phyloP scores from a whole-genome alignment of 1,140 invertebrate species.

The Tetramorium simillimum region DNA sequence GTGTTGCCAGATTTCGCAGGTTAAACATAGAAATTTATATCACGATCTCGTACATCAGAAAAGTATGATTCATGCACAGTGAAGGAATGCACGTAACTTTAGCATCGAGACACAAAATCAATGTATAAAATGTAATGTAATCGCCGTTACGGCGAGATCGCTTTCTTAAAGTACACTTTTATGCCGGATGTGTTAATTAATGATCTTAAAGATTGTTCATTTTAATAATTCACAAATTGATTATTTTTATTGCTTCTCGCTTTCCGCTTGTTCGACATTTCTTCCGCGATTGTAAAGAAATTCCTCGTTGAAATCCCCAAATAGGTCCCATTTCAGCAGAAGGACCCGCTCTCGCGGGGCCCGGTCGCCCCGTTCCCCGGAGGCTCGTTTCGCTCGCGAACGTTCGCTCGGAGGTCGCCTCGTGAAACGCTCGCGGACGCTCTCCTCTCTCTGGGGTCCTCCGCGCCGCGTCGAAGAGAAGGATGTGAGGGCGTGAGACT shows the following conservation, averaged over 20 bases:
- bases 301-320: background rate
- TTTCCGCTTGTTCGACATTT: background rate
- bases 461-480: constrained; percentile 74
- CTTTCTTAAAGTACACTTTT: background rate
- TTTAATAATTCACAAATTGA: background rate
- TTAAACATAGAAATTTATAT: constrained; percentile 22
- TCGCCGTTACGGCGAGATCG: background rate
- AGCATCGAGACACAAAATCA: background rate
- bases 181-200: background rate
- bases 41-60: constrained; percentile 42
- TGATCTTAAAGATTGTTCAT: background rate
- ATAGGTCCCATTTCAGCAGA: background rate
- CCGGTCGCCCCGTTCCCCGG: constrained; percentile 3
- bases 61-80: background rate
- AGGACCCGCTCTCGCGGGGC: constrained; percentile 19
- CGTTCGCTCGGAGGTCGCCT: constrained; percentile 61
- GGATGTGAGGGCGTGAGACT: constrained; percentile 86
- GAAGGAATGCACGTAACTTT: background rate
- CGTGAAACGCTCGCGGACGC: constrained; percentile 71
- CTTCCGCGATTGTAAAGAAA: constrained; percentile 9
- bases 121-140: background rate
- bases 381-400: constrained; percentile 17
- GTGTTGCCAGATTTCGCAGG: constrained; percentile 19
- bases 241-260: too few relatives aligned
- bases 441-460: constrained; percentile 59